phyloP scores from a whole-genome alignment of 1,140 invertebrate genomes.

The Drosophila rhopaloa region DNA sequence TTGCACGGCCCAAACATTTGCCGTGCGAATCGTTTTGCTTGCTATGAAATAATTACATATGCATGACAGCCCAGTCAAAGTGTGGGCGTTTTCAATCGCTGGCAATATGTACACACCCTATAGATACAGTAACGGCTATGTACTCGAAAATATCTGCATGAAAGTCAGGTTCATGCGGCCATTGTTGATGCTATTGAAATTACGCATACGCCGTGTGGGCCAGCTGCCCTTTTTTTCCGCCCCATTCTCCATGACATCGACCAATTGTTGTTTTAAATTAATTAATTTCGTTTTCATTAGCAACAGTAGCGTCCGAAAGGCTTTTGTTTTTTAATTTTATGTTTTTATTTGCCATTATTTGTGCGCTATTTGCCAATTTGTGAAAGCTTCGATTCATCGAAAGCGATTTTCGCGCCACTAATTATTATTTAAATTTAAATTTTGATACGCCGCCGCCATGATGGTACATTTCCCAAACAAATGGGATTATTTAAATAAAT shows the following conservation, averaged over 20 bases:
- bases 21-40: constrained; percentile 69
- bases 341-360: constrained; percentile 71
- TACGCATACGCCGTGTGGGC: constrained; percentile 55
- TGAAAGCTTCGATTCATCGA: constrained; percentile 57
- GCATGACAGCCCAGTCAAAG: constrained; percentile 76
- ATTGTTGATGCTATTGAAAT: constrained; percentile 51
- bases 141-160: constrained; percentile 1
- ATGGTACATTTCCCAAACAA: constrained; percentile 42
- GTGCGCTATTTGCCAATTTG: constrained; percentile 74
- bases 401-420: constrained; percentile 75
- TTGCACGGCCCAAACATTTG: constrained; percentile 75
- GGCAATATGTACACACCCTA: constrained; percentile 27
- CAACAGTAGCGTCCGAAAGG: constrained; percentile 38
- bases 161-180: constrained; percentile 25
- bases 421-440: constrained; percentile 84
- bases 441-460: constrained; percentile 51
- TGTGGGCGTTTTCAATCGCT: constrained; percentile 72
- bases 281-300: constrained; percentile 80
- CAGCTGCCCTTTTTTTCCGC: constrained; percentile 5
- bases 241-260: constrained; percentile 33
- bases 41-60: constrained; percentile 78
- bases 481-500: constrained; percentile 82
- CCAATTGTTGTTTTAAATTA: constrained; percentile 81
- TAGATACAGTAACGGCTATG: not conserved
- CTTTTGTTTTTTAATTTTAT: constrained; percentile 73